phyloP scores from a whole-genome alignment of 1,140 invertebrate species.

The Heliconius himera region DNA sequence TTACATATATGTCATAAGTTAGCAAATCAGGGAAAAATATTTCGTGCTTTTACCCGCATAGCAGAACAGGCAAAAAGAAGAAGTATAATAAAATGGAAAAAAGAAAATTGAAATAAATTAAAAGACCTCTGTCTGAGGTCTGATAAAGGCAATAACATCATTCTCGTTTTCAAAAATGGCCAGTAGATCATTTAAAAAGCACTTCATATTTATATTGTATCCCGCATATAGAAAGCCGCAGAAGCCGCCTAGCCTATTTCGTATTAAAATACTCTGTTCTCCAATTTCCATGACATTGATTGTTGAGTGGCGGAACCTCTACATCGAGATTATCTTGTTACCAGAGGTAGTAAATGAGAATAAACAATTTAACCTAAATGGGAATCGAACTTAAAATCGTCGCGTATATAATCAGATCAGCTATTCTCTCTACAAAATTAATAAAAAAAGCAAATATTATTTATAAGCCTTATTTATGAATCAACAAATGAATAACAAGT shows the following conservation, averaged over 20 bases:
- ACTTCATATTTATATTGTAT: background rate
- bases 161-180: too few relatives aligned
- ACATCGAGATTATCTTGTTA: background rate
- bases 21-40: too few relatives aligned
- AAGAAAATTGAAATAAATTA: too few relatives aligned
- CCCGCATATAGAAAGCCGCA: background rate
- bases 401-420: background rate
- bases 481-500: constrained; percentile 3
- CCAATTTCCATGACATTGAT: background rate
- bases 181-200: background rate
- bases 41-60: too few relatives aligned
- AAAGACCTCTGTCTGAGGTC: too few relatives aligned
- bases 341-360: background rate
- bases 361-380: background rate
- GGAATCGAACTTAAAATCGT: background rate
- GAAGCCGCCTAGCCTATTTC: too few relatives aligned
- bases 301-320: background rate
- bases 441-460: background rate
- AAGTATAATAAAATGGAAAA: too few relatives aligned
- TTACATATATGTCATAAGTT: too few relatives aligned
- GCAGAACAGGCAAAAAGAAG: too few relatives aligned
- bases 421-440: too few relatives aligned
- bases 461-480: background rate
- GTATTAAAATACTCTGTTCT: background rate
- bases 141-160: too few relatives aligned